Evolutionary conservation across 2,113 vertebrate genomes (phyloP).

Genomic region (Pterocles burchelli): DNA sequence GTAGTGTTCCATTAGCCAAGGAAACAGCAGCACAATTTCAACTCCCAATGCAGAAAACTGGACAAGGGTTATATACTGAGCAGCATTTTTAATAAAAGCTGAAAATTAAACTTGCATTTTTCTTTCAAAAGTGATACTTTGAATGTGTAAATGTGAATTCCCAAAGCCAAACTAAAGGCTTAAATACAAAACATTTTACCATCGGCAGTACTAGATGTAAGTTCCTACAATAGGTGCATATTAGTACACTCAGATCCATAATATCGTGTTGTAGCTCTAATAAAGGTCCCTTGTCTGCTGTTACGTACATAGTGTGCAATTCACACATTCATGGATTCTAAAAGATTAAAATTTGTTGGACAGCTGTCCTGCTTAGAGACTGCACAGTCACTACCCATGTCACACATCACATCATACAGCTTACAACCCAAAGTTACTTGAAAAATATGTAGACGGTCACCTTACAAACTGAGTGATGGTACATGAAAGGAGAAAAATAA

Average conservation of each 20-base stretch:
- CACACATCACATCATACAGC: neutral
- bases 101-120: neutral
- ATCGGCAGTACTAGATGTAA: neutral
- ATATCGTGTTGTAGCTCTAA: neutral
- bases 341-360: neutral
- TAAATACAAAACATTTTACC: neutral
- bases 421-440: neutral
- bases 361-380: neutral
- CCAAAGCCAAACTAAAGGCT: neutral
- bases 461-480: neutral
- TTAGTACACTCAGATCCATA: neutral
- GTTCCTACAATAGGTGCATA: neutral
- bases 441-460: neutral
- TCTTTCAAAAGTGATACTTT: neutral
- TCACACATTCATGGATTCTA: neutral
- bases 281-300: neutral
- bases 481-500: neutral
- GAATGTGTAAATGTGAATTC: neutral
- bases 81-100: neutral
- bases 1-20: neutral
- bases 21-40: neutral
- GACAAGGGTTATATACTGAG: neutral
- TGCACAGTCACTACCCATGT: neutral
- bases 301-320: neutral
- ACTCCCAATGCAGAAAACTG: neutral